Evolutionary conservation across 2,888 invertebrate species (phyloP), one percentile per base, ranked within the genome.

Genomic region (Philopedon plagiatum): DNA sequence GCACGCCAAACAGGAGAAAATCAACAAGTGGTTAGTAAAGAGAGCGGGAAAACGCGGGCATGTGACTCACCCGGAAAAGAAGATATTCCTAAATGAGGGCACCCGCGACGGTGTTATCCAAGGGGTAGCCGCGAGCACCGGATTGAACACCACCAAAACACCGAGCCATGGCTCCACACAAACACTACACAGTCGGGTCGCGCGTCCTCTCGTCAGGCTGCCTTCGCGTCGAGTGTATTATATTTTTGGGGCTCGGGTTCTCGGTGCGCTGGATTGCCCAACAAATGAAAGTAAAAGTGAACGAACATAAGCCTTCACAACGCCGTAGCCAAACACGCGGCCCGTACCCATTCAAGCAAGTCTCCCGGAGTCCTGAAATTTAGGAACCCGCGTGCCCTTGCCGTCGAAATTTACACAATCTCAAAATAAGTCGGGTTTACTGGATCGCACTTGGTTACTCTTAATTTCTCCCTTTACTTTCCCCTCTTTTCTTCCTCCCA

Each of bases 261-360:
- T 82, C 83, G 81, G 69, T 64, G 73, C 83, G 82, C 83, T 76
- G 80, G 80, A 82, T 85, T 86, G 85, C 85, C 85, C 84, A 85
- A 85, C 85, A 84, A 86, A 86, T 86, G 86, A 86, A 86, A 86
- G 86, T 86, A 86, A 86, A 86, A 86, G 86, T 86, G 84, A 85
- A 81, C 83, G 82, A 83, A 80, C 76, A 78, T 79, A 78, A 81
- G 80, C 79, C 80, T 81, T 80, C 80, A 78, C 77, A 80, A 77
- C 77, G 71, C 75, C 75, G 75, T 76, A 75, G 77, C 73, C 71
- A 74, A 73, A 71, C 63, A 73, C 70, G 71, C 63, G 74, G 63
- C 56, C 67, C 64, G 76, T 77, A 76, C 75, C 75, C 75, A 77
- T 77, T 76, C 75, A 78, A 78, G 78, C 78, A 78, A 78, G 78